A percentile compares a stretch with the other conserved stretches of the same genome.
These are phyloP conservation scores for Calameuta pallipes DNA, from an alignment of 2,888 invertebrate species.

Conservation along the genomic window DNA sequence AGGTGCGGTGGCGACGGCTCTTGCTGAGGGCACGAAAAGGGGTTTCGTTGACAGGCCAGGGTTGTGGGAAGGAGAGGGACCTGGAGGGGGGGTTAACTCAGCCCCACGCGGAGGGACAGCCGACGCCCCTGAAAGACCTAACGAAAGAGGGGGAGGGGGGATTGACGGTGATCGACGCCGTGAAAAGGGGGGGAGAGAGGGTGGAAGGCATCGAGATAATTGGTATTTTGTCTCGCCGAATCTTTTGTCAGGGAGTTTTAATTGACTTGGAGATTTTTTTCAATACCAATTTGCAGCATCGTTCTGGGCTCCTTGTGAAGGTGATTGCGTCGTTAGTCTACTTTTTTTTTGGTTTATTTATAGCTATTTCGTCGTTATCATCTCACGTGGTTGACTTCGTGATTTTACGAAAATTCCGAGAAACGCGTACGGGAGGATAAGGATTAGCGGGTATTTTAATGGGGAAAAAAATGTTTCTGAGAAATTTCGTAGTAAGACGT, in stretches of 20 bases:
- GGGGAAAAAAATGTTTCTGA: too few species aligned
- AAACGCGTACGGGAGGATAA: too few species aligned
- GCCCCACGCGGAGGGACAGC: too few species aligned
- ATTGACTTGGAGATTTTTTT: constrained; percentile 56
- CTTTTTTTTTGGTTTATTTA: neutral
- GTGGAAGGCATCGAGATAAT: constrained; percentile 50
- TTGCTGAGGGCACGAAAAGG: constrained; percentile 9
- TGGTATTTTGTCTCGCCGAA: constrained; percentile 59
- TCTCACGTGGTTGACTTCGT: too few species aligned
- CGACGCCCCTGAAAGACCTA: too few species aligned
- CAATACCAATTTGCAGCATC: constrained; percentile 48
- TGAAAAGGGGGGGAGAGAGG: constrained; percentile 11
- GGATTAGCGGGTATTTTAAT: too few species aligned
- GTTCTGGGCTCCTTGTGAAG: constrained; percentile 21
- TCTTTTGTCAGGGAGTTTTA: constrained; percentile 55
- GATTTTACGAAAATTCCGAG: too few species aligned
- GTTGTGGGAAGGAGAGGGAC: constrained; percentile 14
- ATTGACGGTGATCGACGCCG: constrained; percentile 22
- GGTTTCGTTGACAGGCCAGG: constrained; percentile 30
- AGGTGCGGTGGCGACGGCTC: neutral
- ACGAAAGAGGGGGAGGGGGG: constrained; percentile 21
- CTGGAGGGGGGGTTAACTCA: constrained; percentile 17
- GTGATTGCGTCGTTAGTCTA: neutral
- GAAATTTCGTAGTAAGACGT: too few species aligned
- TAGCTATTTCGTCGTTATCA: too few species aligned